Percentiles rank a stretch among this genome's conserved stretches.
phyloP scores from a whole-genome alignment of 2,113 vertebrate species.

The Trogon surrucura region DNA sequence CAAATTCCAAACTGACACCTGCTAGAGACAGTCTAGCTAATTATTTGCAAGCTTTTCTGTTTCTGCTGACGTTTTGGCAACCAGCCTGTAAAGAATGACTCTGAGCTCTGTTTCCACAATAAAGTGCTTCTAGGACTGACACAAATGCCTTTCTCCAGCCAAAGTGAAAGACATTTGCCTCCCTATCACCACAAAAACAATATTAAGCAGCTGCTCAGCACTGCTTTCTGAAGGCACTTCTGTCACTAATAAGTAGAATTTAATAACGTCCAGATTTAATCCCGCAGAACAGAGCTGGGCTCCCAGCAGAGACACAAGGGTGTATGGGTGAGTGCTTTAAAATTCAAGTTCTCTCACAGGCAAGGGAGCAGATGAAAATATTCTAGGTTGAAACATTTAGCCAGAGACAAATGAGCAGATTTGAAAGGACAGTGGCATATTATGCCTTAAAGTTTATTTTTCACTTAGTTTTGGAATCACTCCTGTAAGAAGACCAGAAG shows the following conservation, averaged over 20 bases:
- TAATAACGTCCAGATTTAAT: slow-evolving; percentile 66
- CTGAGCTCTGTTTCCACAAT: background rate
- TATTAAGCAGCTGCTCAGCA: slow-evolving; percentile 70
- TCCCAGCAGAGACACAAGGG: slow-evolving; percentile 43
- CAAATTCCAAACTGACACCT: slow-evolving; percentile 58
- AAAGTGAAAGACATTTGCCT: slow-evolving; percentile 60
- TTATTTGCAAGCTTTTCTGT: slow-evolving; percentile 45
- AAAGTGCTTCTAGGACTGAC: slow-evolving; percentile 63
- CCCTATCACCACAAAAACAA: slow-evolving; percentile 49
- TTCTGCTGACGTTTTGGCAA: slow-evolving; percentile 45
- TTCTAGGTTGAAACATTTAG: slow-evolving; percentile 44
- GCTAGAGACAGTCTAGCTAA: slow-evolving; percentile 47
- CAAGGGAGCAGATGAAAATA: slow-evolving; percentile 31
- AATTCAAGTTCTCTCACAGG: slow-evolving; percentile 46
- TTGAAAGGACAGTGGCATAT: slow-evolving; percentile 24
- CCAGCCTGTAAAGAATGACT: slow-evolving; percentile 17
- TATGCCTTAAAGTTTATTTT: slow-evolving; percentile 36
- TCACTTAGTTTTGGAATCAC: background rate
- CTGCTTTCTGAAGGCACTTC: slow-evolving; percentile 69
- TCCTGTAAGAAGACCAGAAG: background rate
- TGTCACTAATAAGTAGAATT: slow-evolving; percentile 70
- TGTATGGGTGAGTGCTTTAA: slow-evolving; percentile 8
- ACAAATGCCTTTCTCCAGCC: slow-evolving; percentile 59
- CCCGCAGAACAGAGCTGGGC: slow-evolving; percentile 11
- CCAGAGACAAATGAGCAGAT: slow-evolving; percentile 20